These are phyloP conservation scores for Agelaius phoeniceus DNA, from an alignment of 2,113 vertebrate genomes.

Conservation along the genomic window DNA sequence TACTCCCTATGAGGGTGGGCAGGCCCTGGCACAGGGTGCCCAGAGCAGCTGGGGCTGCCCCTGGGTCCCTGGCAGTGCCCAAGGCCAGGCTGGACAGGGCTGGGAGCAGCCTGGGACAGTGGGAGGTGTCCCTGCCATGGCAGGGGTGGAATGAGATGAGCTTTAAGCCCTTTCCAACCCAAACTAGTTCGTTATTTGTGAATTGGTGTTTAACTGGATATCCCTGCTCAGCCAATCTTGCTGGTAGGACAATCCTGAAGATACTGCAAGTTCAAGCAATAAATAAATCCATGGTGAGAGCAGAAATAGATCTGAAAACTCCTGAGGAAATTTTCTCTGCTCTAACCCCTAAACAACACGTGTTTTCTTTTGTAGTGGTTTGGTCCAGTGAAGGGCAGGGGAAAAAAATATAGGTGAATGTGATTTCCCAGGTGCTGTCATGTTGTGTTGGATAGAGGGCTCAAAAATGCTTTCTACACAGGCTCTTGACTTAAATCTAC, in stretches of 20 bases:
- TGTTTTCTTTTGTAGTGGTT: background rate
- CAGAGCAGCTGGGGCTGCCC: background rate
- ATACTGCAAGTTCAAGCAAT: background rate
- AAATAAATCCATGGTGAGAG: background rate
- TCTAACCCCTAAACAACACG: background rate
- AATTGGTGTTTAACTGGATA: background rate
- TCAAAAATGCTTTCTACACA: background rate
- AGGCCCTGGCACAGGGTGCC: background rate
- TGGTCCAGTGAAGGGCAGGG: background rate
- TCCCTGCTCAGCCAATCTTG: background rate
- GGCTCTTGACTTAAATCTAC: background rate
- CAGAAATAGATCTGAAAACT: background rate
- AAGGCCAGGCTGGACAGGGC: rapidly evolving
- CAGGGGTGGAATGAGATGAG: rapidly evolving
- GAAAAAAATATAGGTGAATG: background rate
- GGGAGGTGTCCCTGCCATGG: background rate
- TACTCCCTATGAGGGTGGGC: rapidly evolving
- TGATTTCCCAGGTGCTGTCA: background rate
- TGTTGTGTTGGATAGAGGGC: background rate
- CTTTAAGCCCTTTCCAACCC: background rate
- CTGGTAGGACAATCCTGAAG: background rate
- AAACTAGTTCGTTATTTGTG: background rate
- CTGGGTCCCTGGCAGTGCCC: background rate
- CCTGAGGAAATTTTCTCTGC: background rate
- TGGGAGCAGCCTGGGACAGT: rapidly evolving